Conservation (phyloP, 2,888 invertebrate genomes). For the Tethea ocularis region DNA sequence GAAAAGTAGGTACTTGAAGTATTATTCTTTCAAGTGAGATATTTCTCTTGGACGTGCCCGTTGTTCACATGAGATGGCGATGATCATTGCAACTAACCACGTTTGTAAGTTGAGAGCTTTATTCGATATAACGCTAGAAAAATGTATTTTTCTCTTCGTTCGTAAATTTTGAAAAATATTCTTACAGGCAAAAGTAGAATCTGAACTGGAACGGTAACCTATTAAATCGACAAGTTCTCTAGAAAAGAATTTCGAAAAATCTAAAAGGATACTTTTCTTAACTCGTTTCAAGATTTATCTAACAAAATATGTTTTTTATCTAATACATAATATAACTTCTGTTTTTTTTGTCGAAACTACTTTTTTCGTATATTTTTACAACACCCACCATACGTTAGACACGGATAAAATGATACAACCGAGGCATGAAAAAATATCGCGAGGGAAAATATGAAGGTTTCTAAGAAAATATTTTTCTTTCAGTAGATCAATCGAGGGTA, state of each 20-base stretch:
- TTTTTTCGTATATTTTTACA: neutral
- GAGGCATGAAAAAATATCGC: constrained; percentile 23
- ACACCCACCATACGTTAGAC: neutral
- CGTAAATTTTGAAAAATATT: neutral
- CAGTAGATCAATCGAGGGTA: constrained; percentile 41
- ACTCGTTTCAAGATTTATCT: neutral
- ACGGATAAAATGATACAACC: constrained; percentile 11
- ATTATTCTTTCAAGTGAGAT: constrained; percentile 41
- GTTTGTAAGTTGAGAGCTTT: constrained; percentile 13
- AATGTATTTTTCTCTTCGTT: constrained; percentile 1
- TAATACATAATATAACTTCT: neutral
- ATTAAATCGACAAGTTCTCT: no score
- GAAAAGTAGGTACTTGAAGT: constrained; percentile 42
- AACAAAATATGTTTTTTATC: neutral
- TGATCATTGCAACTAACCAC: constrained; percentile 21
- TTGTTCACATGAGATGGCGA: constrained; percentile 39
- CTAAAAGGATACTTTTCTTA: neutral
- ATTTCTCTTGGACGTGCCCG: constrained; percentile 59
- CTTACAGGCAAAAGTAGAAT: neutral
- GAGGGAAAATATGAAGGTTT: constrained; percentile 29
- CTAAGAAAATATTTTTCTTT: constrained; percentile 51
- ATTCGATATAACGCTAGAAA: constrained; percentile 10
- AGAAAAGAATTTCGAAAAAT: neutral
- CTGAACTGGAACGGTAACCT: no score
- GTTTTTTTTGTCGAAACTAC: no score